A percentile compares a stretch with the other conserved stretches of the same genome.
Conservation (phyloP, 2,888 invertebrate species). For the Tetragonula carbonaria region DNA sequence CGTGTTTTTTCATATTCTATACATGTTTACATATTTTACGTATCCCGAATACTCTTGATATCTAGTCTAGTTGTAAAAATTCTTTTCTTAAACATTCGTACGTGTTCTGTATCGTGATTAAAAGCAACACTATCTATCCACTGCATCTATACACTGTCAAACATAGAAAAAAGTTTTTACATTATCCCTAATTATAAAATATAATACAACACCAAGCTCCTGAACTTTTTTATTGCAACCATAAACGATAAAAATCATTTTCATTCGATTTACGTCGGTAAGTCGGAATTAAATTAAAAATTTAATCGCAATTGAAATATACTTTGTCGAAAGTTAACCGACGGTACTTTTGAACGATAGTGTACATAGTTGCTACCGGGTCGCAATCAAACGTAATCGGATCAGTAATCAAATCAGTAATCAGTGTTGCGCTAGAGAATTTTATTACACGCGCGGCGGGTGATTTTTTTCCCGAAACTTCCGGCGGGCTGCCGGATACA, state of each 20-base stretch:
- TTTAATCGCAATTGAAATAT: neutral
- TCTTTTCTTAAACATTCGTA: no score
- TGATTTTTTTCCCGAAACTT: slow-evolving; percentile 42
- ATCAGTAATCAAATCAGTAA: slow-evolving; percentile 52
- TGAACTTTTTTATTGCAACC: no score
- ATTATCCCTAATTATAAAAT: no score
- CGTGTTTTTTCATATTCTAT: no score
- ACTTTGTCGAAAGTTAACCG: neutral
- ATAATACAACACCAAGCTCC: no score
- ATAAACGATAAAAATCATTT: no score
- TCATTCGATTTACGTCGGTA: no score
- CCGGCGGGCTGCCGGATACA: slow-evolving; percentile 5
- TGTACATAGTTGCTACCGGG: neutral
- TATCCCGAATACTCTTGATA: no score
- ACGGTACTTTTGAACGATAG: neutral
- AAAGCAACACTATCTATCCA: neutral
- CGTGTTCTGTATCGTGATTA: neutral
- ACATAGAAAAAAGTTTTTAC: neutral
- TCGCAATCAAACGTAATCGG: slow-evolving; percentile 66
- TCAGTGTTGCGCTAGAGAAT: slow-evolving; percentile 51
- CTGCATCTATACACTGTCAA: neutral
- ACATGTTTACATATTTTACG: no score
- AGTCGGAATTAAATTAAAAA: no score
- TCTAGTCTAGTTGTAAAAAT: no score
- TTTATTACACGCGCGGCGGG: slow-evolving; percentile 45